Base-by-base conservation (phyloP, 2,113 vertebrate species). In the Ceyx margarethae region DNA sequence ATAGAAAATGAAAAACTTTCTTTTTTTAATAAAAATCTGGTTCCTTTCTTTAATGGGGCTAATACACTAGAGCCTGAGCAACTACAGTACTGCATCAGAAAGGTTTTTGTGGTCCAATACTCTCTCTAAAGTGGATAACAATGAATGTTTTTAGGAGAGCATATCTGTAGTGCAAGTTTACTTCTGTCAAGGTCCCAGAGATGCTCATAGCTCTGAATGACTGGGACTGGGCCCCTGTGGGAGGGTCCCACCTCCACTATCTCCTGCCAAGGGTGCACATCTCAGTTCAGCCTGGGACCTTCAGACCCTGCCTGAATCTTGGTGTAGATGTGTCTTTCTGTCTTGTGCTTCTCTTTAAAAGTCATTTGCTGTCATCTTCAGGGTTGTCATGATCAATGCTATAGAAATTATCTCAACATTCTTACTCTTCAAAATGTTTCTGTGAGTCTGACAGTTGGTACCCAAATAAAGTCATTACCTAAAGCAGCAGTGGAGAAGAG, bases 361-460 rank as follows among this genome's bases (percentile, higher is more conserved):
- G 45, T 66, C 37, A 77, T 45, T 91, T 96, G 13, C 92, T 94
- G 81, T 93, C 92, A 85, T 95, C 65, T 93, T 73, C 50, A 31
- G 53, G 46, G 56, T 46, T 93, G 75, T 71, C 94, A 64, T 93
- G 78, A 95, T 96, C 78, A 64, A 58, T 93, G 29, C 35, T 87
- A 74, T 14, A 67, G 68, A 64, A 85, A 77, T 51, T 61, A 94
- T 89, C 93, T 92, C 67, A 91, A 42, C 37, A 31, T 92, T 91
- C 40, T 74, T 21, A 45, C 29, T 89, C 43, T 85, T 94, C 78
- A 92, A 3, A 87, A 89, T 87, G 54, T 93, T 96, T 93, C 87
- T 26, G 16, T 64, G 71, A 82, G 80, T 91, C 35, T 96, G 92
- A 89, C 87, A 91, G 72, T 87, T 92, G 81, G 60, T 92, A 94